Evolutionary conservation across 1,140 invertebrate genomes (phyloP).

Genomic region (Drosophila serrata): DNA sequence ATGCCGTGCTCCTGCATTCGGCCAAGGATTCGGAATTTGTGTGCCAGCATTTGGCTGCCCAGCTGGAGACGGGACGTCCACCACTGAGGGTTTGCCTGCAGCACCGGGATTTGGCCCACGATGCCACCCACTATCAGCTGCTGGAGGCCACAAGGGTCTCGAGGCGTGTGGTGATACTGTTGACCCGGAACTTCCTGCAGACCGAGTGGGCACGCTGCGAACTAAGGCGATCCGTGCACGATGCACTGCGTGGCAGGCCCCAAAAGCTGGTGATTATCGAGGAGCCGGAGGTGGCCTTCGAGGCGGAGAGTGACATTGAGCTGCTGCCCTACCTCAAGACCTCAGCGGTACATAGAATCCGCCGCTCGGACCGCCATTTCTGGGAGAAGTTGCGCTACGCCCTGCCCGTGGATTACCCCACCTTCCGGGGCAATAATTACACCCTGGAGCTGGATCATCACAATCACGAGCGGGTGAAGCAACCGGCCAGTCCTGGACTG

Average conservation of each 20-base stretch:
- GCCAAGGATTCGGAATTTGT: constrained; percentile 97
- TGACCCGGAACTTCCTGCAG: constrained; percentile 93
- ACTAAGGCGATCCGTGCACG: constrained; percentile 92
- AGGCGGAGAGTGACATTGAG: constrained; percentile 93
- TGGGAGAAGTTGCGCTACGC: constrained; percentile 96
- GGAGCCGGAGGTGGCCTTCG: constrained; percentile 90
- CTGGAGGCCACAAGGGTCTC: constrained; percentile 94
- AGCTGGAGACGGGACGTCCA: constrained; percentile 92
- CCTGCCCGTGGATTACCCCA: constrained; percentile 90
- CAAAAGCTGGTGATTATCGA: constrained; percentile 94
- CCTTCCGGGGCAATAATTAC: constrained; percentile 87
- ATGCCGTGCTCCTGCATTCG: constrained; percentile 96
- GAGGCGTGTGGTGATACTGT: constrained; percentile 91
- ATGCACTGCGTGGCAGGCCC: constrained; percentile 92
- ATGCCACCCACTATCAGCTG: constrained; percentile 89
- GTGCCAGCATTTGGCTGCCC: constrained; percentile 91
- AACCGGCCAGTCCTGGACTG: constrained; percentile 86
- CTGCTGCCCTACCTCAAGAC: constrained; percentile 94
- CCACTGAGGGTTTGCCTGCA: constrained; percentile 94
- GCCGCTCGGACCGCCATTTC: constrained; percentile 95
- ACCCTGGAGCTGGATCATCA: constrained; percentile 86
- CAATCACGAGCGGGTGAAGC: constrained; percentile 87
- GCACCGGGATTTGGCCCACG: constrained; percentile 90
- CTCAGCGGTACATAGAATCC: constrained; percentile 92
- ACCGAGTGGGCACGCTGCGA: constrained; percentile 95